Conservation (phyloP, 1,140 invertebrate genomes). For the Lordiphosa mommai region DNA sequence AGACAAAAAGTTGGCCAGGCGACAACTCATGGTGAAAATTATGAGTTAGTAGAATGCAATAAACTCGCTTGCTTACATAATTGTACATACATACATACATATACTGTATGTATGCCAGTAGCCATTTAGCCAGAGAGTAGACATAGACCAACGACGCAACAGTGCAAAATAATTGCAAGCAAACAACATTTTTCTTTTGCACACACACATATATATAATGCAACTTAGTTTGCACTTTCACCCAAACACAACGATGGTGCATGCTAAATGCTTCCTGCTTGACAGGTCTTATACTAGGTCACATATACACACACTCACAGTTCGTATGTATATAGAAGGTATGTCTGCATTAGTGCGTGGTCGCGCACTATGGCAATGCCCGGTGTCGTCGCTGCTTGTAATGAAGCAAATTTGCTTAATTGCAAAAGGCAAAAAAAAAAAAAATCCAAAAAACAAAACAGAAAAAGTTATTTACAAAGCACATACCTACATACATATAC, state of each 20-base stretch:
- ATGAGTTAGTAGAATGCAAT: slow-evolving; percentile 56
- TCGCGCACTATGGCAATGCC: slow-evolving; percentile 1
- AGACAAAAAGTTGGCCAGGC: slow-evolving; percentile 37
- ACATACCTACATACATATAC: no score
- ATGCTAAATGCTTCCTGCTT: slow-evolving; percentile 38
- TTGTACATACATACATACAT: no score
- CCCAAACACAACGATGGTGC: slow-evolving; percentile 22
- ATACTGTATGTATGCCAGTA: background rate
- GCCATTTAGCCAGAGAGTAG: background rate
- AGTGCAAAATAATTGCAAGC: slow-evolving; percentile 58
- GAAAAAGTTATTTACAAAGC: no score
- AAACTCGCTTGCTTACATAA: slow-evolving; percentile 18
- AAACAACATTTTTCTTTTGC: slow-evolving; percentile 49
- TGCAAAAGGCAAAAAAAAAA: slow-evolving; percentile 11
- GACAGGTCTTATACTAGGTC: slow-evolving; percentile 28
- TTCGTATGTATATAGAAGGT: background rate
- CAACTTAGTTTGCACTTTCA: slow-evolving; percentile 49
- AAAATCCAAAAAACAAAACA: no score
- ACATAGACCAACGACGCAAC: slow-evolving; percentile 32
- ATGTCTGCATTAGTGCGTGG: background rate
- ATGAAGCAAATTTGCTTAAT: slow-evolving; percentile 58
- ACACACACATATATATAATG: slow-evolving; percentile 22
- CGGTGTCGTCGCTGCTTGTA: slow-evolving; percentile 17
- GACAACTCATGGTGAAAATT: slow-evolving; percentile 29
- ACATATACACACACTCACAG: slow-evolving; percentile 1